Percentiles rank a stretch among this genome's conserved stretches.
Conservation (phyloP, 2,797 vertebrate genomes). For the Chrosomus eos region DNA sequence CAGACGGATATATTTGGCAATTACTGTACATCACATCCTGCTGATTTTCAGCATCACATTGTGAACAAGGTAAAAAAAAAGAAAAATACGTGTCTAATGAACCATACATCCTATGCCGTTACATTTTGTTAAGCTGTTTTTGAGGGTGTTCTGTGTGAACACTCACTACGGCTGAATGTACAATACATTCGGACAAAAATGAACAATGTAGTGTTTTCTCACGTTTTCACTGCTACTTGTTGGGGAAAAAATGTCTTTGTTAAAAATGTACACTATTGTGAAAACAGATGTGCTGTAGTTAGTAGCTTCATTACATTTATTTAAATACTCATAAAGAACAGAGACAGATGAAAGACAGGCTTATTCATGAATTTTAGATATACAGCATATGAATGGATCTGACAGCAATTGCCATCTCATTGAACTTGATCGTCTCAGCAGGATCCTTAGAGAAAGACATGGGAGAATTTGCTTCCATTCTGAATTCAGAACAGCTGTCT, state of each 20-base stretch:
- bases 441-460: not conserved
- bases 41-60: not conserved
- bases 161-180: not conserved
- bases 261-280: not conserved
- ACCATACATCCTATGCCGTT: not conserved
- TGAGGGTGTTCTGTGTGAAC: constrained; percentile 5
- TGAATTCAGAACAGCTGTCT: constrained; percentile 13
- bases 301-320: not conserved
- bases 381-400: not conserved
- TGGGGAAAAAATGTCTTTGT: not conserved
- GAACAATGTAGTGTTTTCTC: not conserved
- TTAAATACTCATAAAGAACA: not conserved
- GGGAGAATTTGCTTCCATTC: not conserved
- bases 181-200: not conserved
- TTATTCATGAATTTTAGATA: constrained; percentile 16
- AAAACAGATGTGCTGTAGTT: constrained; percentile 25
- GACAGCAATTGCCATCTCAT: not conserved
- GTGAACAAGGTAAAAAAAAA: not conserved
- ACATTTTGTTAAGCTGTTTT: constrained; percentile 1
- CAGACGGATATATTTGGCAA: not conserved
- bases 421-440: not conserved
- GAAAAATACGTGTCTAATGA: not conserved
- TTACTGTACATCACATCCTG: not conserved
- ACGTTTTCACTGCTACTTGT: not conserved
- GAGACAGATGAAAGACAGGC: not conserved